These are phyloP conservation scores for Cercopithecus mona DNA, from an alignment of 2,113 vertebrate genomes.

Conservation along the genomic window DNA sequence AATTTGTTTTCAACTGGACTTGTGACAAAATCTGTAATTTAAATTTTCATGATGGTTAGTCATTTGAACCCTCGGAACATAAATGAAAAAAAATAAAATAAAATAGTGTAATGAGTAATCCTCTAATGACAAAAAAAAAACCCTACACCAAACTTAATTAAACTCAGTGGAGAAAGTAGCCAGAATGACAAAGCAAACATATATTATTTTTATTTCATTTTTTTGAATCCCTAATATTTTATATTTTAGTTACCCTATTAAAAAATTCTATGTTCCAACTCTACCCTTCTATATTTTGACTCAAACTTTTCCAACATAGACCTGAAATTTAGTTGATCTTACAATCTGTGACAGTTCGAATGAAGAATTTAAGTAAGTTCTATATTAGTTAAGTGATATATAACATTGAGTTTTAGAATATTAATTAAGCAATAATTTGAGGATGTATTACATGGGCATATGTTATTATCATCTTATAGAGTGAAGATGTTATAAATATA, in stretches of 20 bases:
- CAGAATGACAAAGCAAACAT: conserved; percentile 70
- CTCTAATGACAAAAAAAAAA: conserved; percentile 49
- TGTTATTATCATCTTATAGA: conserved; percentile 74
- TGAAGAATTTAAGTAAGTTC: conserved; percentile 25
- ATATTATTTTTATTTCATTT: conserved; percentile 63
- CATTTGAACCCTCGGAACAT: conserved; percentile 69
- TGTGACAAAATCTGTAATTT: conserved; percentile 74
- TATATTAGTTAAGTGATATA: conserved; percentile 62
- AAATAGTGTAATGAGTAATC: conserved; percentile 73
- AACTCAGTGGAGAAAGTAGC: conserved; percentile 67
- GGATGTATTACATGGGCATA: conserved; percentile 32
- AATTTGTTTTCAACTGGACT: conserved; percentile 49
- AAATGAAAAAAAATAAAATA: conserved; percentile 55
- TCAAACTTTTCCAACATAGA: conserved; percentile 64
- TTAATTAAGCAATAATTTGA: conserved; percentile 70
- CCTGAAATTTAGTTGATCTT: conserved; percentile 66
- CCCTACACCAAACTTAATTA: conserved; percentile 75
- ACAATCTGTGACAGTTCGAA: conserved; percentile 21
- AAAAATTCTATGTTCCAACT: conserved; percentile 64
- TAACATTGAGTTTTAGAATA: conserved; percentile 59
- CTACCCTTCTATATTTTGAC: conserved; percentile 50
- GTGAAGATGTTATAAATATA: conserved; percentile 70
- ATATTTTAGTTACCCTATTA: conserved; percentile 38
- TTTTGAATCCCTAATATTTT: conserved; percentile 41
- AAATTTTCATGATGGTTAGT: conserved; percentile 76